A percentile compares a stretch with the other conserved stretches of the same genome.
Conservation (phyloP, 2,888 invertebrate species). For the Ptychoptera albimana region DNA sequence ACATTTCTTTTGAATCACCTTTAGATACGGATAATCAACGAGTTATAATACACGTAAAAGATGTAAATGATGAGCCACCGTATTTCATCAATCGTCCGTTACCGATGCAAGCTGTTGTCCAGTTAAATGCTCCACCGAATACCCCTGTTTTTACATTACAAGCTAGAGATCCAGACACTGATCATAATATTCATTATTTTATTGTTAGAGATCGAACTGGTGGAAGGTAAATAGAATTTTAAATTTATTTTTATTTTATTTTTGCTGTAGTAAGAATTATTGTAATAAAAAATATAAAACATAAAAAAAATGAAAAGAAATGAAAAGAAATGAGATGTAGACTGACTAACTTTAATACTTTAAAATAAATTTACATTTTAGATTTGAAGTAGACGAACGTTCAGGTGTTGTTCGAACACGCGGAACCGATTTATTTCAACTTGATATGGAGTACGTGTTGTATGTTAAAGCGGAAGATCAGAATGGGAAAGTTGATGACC, state of each 20-base stretch:
- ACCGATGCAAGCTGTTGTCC: slow-evolving; percentile 95
- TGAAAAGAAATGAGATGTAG: neutral
- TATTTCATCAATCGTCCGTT: slow-evolving; percentile 93
- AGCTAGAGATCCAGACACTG: slow-evolving; percentile 91
- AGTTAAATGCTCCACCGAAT: slow-evolving; percentile 87
- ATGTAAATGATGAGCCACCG: slow-evolving; percentile 90
- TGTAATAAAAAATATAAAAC: neutral
- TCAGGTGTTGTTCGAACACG: slow-evolving; percentile 85
- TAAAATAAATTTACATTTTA: slow-evolving; percentile 6
- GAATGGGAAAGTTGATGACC: slow-evolving; percentile 82
- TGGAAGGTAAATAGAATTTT: slow-evolving; percentile 26
- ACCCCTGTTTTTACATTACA: slow-evolving; percentile 95
- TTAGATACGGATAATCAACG: slow-evolving; percentile 73
- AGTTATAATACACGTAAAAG: slow-evolving; percentile 86
- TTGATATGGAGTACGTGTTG: slow-evolving; percentile 91
- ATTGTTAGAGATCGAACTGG: slow-evolving; percentile 82
- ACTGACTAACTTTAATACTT: too few relatives aligned
- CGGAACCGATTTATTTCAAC: slow-evolving; percentile 80
- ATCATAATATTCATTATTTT: slow-evolving; percentile 91
- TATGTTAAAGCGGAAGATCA: slow-evolving; percentile 93
- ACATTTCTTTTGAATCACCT: too few relatives aligned
- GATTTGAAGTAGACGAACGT: slow-evolving; percentile 75
- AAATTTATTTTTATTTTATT: slow-evolving; percentile 14
- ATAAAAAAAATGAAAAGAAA: too few relatives aligned
- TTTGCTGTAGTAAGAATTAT: slow-evolving; percentile 18